Evolutionary conservation across 2,113 vertebrate species (phyloP).

Genomic region (Hemiprocne comata): DNA sequence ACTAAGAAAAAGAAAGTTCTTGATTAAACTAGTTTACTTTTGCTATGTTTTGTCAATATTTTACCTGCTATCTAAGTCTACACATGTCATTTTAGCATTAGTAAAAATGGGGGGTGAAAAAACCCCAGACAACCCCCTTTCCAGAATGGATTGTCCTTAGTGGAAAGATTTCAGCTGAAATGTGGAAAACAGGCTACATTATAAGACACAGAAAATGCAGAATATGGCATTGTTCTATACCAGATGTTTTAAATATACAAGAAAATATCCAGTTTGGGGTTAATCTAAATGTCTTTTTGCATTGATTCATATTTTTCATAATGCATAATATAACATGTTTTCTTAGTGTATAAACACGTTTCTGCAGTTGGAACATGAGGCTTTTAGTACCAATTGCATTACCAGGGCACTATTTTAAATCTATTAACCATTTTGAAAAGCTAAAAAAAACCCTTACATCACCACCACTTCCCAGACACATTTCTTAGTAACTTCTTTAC

Average conservation of each 20-base stretch:
- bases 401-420: not conserved
- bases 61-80: not conserved
- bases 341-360: not conserved
- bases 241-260: constrained; percentile 37
- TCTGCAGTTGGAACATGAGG: not conserved
- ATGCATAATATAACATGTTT: not conserved
- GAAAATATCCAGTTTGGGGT: not conserved
- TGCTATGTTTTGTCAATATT: not conserved
- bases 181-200: not conserved
- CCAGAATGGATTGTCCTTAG: not conserved
- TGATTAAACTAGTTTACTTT: not conserved
- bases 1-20: not conserved
- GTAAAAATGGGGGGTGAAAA: not conserved
- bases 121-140: not conserved
- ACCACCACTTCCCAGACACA: not conserved
- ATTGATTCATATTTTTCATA: not conserved
- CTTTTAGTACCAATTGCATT: not conserved
- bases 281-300: constrained; percentile 4
- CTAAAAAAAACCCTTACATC: not conserved
- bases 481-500: not conserved
- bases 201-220: not conserved
- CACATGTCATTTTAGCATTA: not conserved
- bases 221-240: not conserved
- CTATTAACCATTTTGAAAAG: not conserved
- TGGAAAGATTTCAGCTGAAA: not conserved